These are phyloP conservation scores for Sarcophaga peregrina DNA, from an alignment of 1,140 invertebrate genomes.

Conservation along the genomic window DNA sequence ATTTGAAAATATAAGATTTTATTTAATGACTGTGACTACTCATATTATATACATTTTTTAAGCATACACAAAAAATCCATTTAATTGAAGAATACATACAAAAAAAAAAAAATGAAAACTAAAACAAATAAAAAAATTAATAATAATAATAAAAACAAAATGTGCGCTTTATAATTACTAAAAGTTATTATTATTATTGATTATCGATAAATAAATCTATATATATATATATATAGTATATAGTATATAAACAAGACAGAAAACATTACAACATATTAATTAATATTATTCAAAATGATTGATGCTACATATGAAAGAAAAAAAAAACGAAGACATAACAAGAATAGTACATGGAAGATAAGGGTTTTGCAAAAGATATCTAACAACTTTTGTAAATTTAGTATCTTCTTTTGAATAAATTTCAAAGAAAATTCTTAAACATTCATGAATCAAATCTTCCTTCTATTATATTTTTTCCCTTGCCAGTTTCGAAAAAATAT, in stretches of 20 bases:
- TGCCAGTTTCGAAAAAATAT: no score
- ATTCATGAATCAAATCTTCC: no score
- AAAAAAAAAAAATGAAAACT: constrained; percentile 6
- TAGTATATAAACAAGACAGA: not conserved
- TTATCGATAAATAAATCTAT: constrained; percentile 31
- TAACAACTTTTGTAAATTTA: no score
- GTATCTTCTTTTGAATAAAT: no score
- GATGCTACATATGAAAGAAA: not conserved
- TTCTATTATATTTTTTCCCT: no score
- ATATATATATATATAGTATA: not conserved
- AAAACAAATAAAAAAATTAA: not conserved
- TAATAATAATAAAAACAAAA: not conserved
- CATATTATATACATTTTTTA: constrained; percentile 38
- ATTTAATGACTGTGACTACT: constrained; percentile 41
- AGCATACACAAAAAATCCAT: constrained; percentile 36
- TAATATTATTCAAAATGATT: constrained; percentile 1
- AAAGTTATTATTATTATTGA: constrained; percentile 42
- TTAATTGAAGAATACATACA: constrained; percentile 25
- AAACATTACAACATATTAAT: not conserved
- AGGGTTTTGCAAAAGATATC: not conserved
- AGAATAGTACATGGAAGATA: not conserved
- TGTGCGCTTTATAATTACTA: constrained; percentile 37
- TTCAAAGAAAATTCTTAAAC: no score
- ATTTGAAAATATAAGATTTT: constrained; percentile 34
- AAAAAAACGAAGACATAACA: not conserved